phyloP scores from a whole-genome alignment of 2,888 invertebrate species.

The Tridacna crocea region DNA sequence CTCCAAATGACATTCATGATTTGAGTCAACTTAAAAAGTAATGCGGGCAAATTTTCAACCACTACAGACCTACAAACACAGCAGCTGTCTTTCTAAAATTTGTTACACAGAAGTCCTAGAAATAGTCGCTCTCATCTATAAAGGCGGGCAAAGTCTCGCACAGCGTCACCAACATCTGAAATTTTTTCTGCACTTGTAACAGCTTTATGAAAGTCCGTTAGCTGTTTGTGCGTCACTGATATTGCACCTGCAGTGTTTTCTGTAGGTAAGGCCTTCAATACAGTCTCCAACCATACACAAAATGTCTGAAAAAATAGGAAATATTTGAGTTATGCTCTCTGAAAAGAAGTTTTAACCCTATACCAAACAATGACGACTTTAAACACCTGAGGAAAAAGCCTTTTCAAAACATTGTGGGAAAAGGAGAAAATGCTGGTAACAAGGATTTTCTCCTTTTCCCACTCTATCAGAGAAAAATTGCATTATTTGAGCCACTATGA shows the following conservation, averaged over 20 bases:
- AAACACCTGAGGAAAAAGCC: background rate
- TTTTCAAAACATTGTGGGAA: background rate
- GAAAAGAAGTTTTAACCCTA: background rate
- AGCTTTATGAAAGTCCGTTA: constrained; percentile 92
- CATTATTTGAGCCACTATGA: no score
- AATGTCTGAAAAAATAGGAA: constrained; percentile 84
- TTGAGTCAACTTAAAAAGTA: no score
- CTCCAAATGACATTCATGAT: no score
- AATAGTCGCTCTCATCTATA: constrained; percentile 88
- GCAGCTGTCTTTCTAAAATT: no score
- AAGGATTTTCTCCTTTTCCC: no score
- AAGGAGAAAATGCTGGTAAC: background rate
- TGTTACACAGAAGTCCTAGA: background rate
- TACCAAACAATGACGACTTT: background rate
- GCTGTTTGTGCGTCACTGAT: constrained; percentile 92
- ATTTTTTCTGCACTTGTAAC: constrained; percentile 89
- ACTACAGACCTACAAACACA: background rate
- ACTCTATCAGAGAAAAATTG: no score
- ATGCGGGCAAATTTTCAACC: background rate
- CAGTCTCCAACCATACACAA: constrained; percentile 90
- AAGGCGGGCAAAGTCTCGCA: constrained; percentile 93
- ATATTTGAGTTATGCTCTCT: background rate
- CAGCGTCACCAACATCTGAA: constrained; percentile 91
- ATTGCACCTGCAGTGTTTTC: constrained; percentile 89
- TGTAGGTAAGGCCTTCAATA: constrained; percentile 91